phyloP scores from a whole-genome alignment of 2,797 vertebrate species.

The Gallinago nigripennis region DNA sequence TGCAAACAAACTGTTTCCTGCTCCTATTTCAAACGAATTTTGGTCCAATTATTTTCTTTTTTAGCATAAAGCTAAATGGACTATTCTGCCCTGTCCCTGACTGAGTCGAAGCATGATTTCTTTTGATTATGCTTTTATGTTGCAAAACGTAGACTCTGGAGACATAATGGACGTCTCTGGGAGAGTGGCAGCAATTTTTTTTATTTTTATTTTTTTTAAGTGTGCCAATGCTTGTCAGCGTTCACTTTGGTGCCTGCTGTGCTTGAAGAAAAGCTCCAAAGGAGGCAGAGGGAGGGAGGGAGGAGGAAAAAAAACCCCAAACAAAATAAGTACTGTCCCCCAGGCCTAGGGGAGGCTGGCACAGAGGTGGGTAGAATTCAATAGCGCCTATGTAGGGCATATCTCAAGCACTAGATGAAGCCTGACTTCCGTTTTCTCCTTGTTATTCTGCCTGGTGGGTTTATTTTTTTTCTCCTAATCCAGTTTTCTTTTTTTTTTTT shows the following conservation, averaged over 20 bases:
- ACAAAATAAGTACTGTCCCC: conserved; percentile 68
- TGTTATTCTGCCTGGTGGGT: conserved; percentile 17
- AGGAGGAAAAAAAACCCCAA: neutral
- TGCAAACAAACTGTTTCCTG: conserved; percentile 81
- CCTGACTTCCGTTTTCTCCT: conserved; percentile 20
- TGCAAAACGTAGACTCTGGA: conserved; percentile 70
- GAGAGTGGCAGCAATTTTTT: conserved; percentile 73
- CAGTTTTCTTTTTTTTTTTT: conserved; percentile 46
- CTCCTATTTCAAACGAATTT: conserved; percentile 82
- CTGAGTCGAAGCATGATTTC: conserved; percentile 79
- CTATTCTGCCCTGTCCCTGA: conserved; percentile 78
- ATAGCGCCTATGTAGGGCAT: neutral
- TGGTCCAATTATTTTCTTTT: conserved; percentile 82
- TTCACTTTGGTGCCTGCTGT: conserved; percentile 71
- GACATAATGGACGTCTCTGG: conserved; percentile 77
- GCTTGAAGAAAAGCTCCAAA: conserved; percentile 73
- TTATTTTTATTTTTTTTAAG: conserved; percentile 14
- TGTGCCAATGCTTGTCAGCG: conserved; percentile 73
- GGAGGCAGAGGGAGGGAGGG: neutral
- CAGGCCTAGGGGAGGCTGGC: conserved; percentile 50
- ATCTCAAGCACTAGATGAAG: conserved; percentile 23
- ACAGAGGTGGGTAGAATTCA: conserved; percentile 24
- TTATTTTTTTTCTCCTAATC: neutral
- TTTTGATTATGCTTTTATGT: conserved; percentile 84
- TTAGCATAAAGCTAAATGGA: conserved; percentile 83